These are phyloP conservation scores for Barbus barbus DNA, from an alignment of 2,113 vertebrate species.

Conservation along the genomic window DNA sequence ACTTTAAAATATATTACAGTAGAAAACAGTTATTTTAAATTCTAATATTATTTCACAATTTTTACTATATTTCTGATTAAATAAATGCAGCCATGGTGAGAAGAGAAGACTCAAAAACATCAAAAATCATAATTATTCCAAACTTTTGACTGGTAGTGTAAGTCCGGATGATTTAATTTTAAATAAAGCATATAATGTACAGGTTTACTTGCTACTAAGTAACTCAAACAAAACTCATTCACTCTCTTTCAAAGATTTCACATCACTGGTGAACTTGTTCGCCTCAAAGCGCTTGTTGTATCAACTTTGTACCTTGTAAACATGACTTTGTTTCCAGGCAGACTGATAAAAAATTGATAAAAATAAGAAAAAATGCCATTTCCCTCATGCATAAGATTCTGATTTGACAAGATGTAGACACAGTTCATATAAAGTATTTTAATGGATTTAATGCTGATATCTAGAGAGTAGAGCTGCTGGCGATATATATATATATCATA, in stretches of 20 bases:
- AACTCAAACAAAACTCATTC: neutral
- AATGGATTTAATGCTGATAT: neutral
- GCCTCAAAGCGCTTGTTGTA: neutral
- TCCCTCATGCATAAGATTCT: neutral
- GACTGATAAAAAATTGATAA: neutral
- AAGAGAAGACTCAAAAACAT: too few relatives aligned
- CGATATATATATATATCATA: neutral
- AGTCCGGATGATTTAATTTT: neutral
- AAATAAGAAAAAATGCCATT: neutral
- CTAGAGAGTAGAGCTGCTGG: neutral
- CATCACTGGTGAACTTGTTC: neutral
- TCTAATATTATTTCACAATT: too few relatives aligned
- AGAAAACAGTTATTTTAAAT: neutral
- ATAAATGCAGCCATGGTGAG: too few relatives aligned
- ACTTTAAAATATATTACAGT: too few relatives aligned
- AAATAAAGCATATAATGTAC: neutral
- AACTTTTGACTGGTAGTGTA: neutral
- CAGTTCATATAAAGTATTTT: neutral
- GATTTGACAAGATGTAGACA: neutral
- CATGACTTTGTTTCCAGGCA: neutral
- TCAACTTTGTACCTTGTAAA: neutral
- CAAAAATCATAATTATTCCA: too few relatives aligned
- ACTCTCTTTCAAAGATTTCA: neutral
- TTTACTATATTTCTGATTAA: neutral
- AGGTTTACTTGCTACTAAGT: neutral